Conservation (phyloP, 1,140 invertebrate species). For the Neodiprion fabricii region DNA sequence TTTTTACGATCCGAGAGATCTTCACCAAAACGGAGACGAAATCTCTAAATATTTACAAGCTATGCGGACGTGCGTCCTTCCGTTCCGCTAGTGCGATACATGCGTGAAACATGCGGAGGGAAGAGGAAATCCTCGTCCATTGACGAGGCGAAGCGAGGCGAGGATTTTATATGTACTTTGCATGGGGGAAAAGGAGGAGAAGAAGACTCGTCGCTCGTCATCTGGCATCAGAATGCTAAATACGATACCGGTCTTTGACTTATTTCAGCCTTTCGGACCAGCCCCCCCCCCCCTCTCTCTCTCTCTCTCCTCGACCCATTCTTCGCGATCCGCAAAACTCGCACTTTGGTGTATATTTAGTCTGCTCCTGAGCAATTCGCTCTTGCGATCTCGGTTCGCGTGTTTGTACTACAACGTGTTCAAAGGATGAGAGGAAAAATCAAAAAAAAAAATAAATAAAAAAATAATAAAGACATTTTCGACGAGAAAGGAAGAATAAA, state of each 20-base stretch:
- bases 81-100: neutral
- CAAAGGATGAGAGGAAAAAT: no score
- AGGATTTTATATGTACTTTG: no score
- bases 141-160: neutral
- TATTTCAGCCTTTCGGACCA: neutral
- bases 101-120: neutral
- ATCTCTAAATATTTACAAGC: neutral
- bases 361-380: neutral
- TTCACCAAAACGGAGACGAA: neutral
- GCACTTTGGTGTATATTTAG: conserved; percentile 3
- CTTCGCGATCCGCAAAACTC: neutral
- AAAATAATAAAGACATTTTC: no score
- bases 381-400: no score
- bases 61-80: neutral
- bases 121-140: neutral
- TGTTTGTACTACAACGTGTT: no score
- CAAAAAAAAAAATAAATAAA: no score
- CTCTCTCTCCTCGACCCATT: neutral
- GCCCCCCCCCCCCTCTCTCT: neutral
- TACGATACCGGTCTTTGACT: neutral
- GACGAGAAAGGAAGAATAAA: no score
- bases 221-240: conserved; percentile 4
- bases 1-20: neutral
- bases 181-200: no score
- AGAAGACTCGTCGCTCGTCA: neutral